Conservation (phyloP, 2,113 vertebrate species). For the Tautogolabrus adspersus region DNA sequence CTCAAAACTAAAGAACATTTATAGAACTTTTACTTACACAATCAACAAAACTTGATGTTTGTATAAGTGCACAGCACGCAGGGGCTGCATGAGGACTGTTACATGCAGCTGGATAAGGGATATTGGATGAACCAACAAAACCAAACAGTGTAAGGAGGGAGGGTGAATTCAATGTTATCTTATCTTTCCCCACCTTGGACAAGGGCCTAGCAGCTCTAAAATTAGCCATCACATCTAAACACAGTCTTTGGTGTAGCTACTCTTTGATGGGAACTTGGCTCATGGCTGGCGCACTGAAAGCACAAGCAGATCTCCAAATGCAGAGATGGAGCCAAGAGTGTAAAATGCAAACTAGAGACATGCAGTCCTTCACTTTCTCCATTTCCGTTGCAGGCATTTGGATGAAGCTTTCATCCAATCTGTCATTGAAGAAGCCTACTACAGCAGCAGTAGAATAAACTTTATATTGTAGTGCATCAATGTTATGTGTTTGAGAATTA, state of each 20-base stretch:
- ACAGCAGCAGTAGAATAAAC: neutral
- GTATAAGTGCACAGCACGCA: conserved; percentile 23
- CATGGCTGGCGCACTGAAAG: conserved; percentile 56
- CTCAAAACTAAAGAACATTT: too few relatives aligned
- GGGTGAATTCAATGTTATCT: conserved; percentile 72
- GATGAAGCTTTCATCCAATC: neutral
- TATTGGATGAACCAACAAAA: conserved; percentile 64
- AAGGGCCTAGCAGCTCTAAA: conserved; percentile 74
- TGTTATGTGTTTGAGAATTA: neutral
- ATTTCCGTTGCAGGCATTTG: conserved; percentile 9
- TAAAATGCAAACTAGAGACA: conserved; percentile 47
- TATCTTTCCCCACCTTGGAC: conserved; percentile 75
- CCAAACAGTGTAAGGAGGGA: conserved; percentile 41
- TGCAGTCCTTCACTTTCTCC: conserved; percentile 18
- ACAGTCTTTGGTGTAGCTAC: conserved; percentile 69
- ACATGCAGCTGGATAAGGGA: conserved; percentile 13
- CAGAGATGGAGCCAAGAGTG: conserved; percentile 57
- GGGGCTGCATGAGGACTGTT: conserved; percentile 10
- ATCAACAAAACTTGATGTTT: neutral
- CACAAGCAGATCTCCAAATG: conserved; percentile 49
- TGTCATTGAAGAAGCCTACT: neutral
- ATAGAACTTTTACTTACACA: too few relatives aligned
- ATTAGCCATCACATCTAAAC: conserved; percentile 73
- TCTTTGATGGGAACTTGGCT: conserved; percentile 80
- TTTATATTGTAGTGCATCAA: neutral